Evolutionary conservation across 1,140 invertebrate genomes (phyloP), one percentile per base, ranked within the genome.

Genomic region (Lethrus apterus): DNA sequence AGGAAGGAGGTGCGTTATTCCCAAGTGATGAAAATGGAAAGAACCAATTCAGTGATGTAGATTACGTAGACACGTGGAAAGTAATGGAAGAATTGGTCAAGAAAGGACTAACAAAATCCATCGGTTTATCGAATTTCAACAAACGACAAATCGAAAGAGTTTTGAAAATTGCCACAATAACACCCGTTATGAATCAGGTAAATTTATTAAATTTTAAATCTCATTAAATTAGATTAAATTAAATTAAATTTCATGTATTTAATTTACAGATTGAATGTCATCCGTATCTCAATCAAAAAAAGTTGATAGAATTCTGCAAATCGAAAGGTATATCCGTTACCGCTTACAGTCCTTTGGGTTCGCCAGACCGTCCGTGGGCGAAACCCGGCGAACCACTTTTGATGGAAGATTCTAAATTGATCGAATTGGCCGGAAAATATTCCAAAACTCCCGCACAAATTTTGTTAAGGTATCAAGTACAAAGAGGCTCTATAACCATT

Each of bases 111-210:
- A 71, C 76, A 0, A 79, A 73, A 36, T 82, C 83, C 41, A 89
- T 97, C 57, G 93, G 93, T 1, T 50, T 96, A 1, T 93, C 89
- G 21, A 97, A 96, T 65, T 97, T 96, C 61, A 94, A 92, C 63
- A 80, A 75, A 23, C 65, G 77, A 20, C 93, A 96, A 68, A 77
- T 93, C 9, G 72, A 83, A 23, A 70, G 84, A 8, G 55, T 97
- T 2, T 55, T 93, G 11, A 68, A 77, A 13, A 26, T 10, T 17
- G 14, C 21, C 7, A 42, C 40, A 7, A 26, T 42, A 3, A 42
- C 24, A 29, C 40, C 40, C 3, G 40, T 21, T 9, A 30, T 15
- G 8, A 7, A 26, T 15, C 40, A 42, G 14, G 35, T 38, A 38
- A 5, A 21, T 2, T 38, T n/a, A n/a, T n/a, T n/a, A n/a, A n/a